A percentile compares a stretch with the other conserved stretches of the same genome.
Evolutionary conservation across 2,113 vertebrate genomes (phyloP).

Genomic region (Nibea coibor): DNA sequence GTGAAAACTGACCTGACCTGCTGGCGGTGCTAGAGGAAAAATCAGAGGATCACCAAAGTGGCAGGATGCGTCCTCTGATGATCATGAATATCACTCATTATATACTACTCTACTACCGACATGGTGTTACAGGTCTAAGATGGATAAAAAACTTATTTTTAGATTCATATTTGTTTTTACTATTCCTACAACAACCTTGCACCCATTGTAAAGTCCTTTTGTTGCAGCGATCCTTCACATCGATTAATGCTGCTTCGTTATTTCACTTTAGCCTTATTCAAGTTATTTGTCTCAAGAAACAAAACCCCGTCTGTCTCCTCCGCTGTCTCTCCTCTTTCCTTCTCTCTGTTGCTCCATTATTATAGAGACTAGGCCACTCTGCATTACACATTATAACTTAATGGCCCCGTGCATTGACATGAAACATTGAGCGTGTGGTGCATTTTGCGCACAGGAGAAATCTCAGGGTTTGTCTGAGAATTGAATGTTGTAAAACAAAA

Average conservation of each 20-base stretch:
- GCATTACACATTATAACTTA: conserved; percentile 58
- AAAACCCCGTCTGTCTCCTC: not conserved
- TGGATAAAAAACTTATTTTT: not conserved
- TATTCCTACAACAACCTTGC: no score
- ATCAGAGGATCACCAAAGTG: not conserved
- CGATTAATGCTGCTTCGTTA: not conserved
- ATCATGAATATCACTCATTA: not conserved
- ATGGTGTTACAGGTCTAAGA: no score
- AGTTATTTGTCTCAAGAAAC: not conserved
- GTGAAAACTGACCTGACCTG: not conserved
- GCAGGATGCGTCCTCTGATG: not conserved
- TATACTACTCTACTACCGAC: not conserved
- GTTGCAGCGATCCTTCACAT: not conserved
- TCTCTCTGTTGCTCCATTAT: not conserved
- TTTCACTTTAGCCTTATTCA: not conserved
- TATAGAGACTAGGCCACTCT: conserved; percentile 19
- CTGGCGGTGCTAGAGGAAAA: not conserved
- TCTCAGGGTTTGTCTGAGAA: conserved; percentile 31
- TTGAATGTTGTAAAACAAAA: conserved; percentile 49
- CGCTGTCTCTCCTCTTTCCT: not conserved
- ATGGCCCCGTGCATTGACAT: conserved; percentile 44
- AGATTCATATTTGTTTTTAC: not conserved
- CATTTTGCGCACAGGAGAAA: conserved; percentile 30
- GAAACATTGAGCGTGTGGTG: conserved; percentile 23
- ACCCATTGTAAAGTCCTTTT: no score